A percentile compares a stretch with the other conserved stretches of the same genome.
Conservation (phyloP, 2,113 vertebrate genomes). For the Semnornis frantzii region DNA sequence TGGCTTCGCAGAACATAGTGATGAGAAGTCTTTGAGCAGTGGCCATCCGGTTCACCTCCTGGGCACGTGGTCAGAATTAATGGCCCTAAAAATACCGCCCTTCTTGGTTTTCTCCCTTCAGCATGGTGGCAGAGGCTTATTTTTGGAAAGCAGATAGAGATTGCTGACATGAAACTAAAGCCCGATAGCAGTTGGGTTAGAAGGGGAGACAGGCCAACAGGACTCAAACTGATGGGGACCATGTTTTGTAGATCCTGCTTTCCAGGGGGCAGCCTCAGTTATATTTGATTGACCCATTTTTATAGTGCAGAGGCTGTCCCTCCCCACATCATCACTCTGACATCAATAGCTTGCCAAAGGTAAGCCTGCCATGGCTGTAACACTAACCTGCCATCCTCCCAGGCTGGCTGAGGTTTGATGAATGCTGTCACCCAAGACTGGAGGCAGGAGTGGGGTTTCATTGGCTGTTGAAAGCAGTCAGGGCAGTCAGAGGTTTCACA, state of each 20-base stretch:
- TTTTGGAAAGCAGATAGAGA: conserved; percentile 91
- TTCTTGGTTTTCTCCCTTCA: conserved; percentile 94
- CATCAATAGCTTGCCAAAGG: conserved; percentile 76
- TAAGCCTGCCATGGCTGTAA: conserved; percentile 76
- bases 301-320: conserved; percentile 78
- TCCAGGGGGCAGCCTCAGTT: conserved; percentile 66
- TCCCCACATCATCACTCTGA: conserved; percentile 85
- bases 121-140: conserved; percentile 95
- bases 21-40: conserved; percentile 89
- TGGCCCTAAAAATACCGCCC: conserved; percentile 98
- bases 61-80: conserved; percentile 97
- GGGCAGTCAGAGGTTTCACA: conserved; percentile 75
- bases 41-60: conserved; percentile 92
- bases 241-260: conserved; percentile 84
- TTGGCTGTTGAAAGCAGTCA: conserved; percentile 81
- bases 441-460: conserved; percentile 75
- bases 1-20: conserved; percentile 92
- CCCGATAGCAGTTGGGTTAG: conserved; percentile 79
- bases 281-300: conserved; percentile 80
- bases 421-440: conserved; percentile 72
- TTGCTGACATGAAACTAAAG: conserved; percentile 90
- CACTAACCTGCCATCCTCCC: conserved; percentile 70
- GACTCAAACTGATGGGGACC: conserved; percentile 80
- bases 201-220: conserved; percentile 78
- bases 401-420: conserved; percentile 45